Evolutionary conservation across 2,113 vertebrate genomes (phyloP).

Genomic region (Strix uralensis): DNA sequence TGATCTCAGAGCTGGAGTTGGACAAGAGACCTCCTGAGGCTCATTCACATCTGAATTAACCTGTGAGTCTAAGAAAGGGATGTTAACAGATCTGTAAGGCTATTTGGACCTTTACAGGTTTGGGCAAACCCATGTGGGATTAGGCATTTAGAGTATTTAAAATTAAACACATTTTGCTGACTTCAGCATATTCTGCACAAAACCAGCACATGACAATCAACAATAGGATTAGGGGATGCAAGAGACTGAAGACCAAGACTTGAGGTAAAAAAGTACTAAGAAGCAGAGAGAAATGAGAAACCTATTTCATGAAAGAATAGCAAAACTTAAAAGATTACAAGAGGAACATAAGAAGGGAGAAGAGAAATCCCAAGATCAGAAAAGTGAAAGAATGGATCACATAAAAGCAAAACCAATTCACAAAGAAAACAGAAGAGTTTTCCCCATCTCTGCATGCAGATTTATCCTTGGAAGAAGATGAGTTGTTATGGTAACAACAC

Average conservation of each 20-base stretch:
- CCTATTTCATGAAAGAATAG: not conserved
- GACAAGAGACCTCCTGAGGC: not conserved
- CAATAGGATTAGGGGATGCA: not conserved
- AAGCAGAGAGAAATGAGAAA: not conserved
- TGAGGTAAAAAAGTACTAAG: not conserved
- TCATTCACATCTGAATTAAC: not conserved
- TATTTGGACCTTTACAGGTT: not conserved
- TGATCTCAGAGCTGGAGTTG: not conserved
- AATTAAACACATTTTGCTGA: not conserved
- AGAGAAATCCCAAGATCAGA: not conserved
- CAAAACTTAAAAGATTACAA: not conserved
- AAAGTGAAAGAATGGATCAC: not conserved
- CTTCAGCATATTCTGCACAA: not conserved
- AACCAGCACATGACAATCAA: not conserved
- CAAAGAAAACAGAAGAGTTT: not conserved
- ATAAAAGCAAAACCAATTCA: not conserved
- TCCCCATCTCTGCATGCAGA: not conserved
- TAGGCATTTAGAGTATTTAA: not conserved
- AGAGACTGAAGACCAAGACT: not conserved
- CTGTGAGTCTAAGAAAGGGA: not conserved
- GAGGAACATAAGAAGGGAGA: not conserved
- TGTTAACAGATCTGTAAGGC: not conserved
- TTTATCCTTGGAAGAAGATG: not conserved
- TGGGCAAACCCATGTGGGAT: not conserved
- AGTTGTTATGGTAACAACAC: slow-evolving; percentile 2